Base-by-base conservation (phyloP, 2,888 invertebrate species). In the Fragum whitleyi region DNA sequence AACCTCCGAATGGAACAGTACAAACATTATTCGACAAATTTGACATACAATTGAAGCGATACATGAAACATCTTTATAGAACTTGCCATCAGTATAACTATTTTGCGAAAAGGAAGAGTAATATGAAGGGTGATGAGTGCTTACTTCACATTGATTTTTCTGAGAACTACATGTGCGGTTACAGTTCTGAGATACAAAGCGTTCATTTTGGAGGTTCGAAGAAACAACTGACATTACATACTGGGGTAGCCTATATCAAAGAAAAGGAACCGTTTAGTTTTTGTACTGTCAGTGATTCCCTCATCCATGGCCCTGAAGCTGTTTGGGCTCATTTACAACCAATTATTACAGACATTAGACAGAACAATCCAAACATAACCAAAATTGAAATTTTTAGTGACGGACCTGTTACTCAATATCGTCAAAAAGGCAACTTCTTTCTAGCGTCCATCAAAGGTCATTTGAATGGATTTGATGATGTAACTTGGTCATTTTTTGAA, bases 111-210 rank as follows among this genome's bases (percentile, higher is more conserved):
- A n/a, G n/a, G n/a, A n/a, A n/a, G n/a, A n/a, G n/a, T n/a, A n/a
- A n/a, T n/a, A n/a, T n/a, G n/a, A n/a, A n/a, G n/a, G n/a, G n/a
- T n/a, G n/a, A n/a, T n/a, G n/a, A n/a, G n/a, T n/a, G n/a, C n/a
- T n/a, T n/a, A n/a, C n/a, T n/a, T n/a, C n/a, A n/a, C n/a, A n/a
- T 85, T 23, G 77, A 79, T 42, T 79, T 82, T 47, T 51, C 73
- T 21, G 57, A 59, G 28, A 59, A 59, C 28, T 59, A 59, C 23
- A 23, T 59, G 19, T 21, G 57, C 3, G 26, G 26, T 23, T 26
- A 7, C 3, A n/a, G n/a, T n/a, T n/a, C n/a, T n/a, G n/a, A n/a
- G n/a, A n/a, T n/a, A n/a, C n/a, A n/a, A n/a, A n/a, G n/a, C n/a
- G n/a, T n/a, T n/a, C n/a, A n/a, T n/a, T n/a, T n/a, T n/a, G n/a